A percentile compares a stretch with the other conserved stretches of the same genome.
Conservation (phyloP, 2,797 vertebrate genomes). For the Myotis planiceps region DNA sequence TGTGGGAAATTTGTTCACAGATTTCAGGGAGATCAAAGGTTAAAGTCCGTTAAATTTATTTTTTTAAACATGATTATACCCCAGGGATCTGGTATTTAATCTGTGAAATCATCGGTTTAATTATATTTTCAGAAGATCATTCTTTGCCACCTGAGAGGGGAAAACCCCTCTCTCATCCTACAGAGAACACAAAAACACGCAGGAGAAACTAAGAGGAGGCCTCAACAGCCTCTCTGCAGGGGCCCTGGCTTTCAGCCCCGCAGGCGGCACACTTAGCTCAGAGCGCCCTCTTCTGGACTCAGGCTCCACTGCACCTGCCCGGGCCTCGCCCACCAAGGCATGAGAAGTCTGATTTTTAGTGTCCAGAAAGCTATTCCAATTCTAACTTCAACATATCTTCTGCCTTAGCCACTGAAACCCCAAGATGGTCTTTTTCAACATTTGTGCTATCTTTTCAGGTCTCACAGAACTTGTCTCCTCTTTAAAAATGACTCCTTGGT, state of each 20-base stretch:
- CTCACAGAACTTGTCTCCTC: background rate
- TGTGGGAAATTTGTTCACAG: background rate
- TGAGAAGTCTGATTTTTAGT: background rate
- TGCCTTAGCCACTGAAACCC: background rate
- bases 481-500: conserved; percentile 15
- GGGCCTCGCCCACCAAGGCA: background rate
- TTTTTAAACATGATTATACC: background rate
- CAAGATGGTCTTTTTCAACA: background rate
- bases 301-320: background rate
- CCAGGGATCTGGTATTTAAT: conserved; percentile 37
- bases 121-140: background rate
- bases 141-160: background rate
- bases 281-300: conserved; percentile 77
- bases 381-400: background rate
- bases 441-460: conserved; percentile 3
- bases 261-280: background rate
- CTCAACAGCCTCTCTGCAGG: background rate
- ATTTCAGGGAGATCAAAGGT: conserved; percentile 1
- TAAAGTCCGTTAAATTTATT: background rate
- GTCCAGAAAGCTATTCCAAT: background rate
- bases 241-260: rapidly evolving
- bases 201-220: background rate
- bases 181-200: conserved; percentile 1
- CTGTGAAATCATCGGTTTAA: conserved; percentile 36
- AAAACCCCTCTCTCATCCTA: background rate